Conservation (phyloP, 1,140 invertebrate genomes). For the Bombus difficillimus region DNA sequence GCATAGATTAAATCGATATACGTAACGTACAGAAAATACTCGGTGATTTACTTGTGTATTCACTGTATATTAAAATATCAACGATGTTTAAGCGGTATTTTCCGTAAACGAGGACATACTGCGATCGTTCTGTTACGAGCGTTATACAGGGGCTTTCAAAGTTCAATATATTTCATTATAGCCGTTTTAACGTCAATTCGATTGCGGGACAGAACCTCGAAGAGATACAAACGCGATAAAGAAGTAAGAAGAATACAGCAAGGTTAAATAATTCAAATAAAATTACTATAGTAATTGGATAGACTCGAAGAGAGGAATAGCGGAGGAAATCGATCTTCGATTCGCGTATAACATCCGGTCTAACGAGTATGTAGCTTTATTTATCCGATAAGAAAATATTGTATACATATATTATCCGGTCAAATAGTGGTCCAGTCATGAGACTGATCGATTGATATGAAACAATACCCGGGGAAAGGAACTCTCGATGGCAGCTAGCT, state of each 20-base stretch:
- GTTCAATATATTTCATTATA: background rate
- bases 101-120: background rate
- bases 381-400: background rate
- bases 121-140: background rate
- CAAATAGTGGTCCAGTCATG: background rate
- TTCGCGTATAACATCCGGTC: background rate
- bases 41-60: background rate
- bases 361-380: too few relatives aligned
- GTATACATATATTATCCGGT: background rate
- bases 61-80: background rate
- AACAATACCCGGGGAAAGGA: background rate
- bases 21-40: background rate
- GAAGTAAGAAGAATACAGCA: background rate
- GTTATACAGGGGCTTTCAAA: background rate
- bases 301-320: background rate
- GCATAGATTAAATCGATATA: background rate
- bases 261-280: background rate
- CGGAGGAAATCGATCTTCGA: background rate
- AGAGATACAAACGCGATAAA: background rate
- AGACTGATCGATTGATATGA: background rate
- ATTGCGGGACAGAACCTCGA: background rate
- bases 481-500: background rate
- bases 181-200: background rate
- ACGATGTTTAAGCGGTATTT: background rate
- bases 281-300: too few relatives aligned